Base-by-base conservation (phyloP, 1,140 invertebrate species). In the Scaptomyza hsui region DNA sequence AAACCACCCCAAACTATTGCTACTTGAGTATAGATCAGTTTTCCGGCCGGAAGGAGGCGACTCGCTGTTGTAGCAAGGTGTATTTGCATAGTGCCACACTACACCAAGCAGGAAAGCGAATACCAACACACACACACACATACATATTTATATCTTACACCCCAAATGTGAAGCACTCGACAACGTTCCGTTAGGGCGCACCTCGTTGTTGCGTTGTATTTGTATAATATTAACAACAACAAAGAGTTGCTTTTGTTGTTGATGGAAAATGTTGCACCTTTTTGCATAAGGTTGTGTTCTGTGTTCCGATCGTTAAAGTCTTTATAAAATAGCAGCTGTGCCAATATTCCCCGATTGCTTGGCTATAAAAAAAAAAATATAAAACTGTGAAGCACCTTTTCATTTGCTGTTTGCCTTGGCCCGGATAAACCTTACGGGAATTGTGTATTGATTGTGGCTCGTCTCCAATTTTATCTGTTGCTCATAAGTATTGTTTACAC, bases 231-330 rank as follows among this genome's bases (percentile, higher is more conserved):
- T 67, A 78, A 12, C 12, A 37, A 83, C 64, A 83, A 86, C 82
- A 86, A 86, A 88, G 82, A 88, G 82, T 82, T 82, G 82, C 32
- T 86, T 61, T 88, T 86, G 75, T 86, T 32, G 62, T 55, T 75
- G 26, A 29, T 29, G 65, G 81, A 80, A 88, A 88, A 88, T 70
- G 82, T 86, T 75, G 78, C 82, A 86, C 82, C 82, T 88, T 86
- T 81, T 83, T 83, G 79, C 79, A 83, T 83, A 83, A 83, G 60
- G 80, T 63, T 21, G 52, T 49, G 69, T 82, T 82, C 35, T 13
- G 51, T 26, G 70, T 44, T 57, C 37, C 45, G 51, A 29, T 53
- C 47, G 42, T 26, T 21, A 35, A 69, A 68, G 56, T 56, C 45
- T 39, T 65, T 29, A 65, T 48, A 49, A 61, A 53, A 10, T 55